Evolutionary conservation across 2,888 invertebrate species (phyloP).

Genomic region (Amphipyra berbera): DNA sequence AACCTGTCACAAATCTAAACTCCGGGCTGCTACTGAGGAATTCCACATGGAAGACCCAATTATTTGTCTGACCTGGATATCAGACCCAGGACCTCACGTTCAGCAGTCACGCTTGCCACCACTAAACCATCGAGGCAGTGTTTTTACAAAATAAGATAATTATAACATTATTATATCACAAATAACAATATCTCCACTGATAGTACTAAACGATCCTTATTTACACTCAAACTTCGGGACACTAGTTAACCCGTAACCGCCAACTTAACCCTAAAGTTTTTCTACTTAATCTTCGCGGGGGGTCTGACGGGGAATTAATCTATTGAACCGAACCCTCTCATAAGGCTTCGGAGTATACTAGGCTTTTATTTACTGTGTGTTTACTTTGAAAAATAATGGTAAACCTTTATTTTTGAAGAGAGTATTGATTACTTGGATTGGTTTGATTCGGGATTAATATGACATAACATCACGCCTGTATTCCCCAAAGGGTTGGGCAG

Average conservation of each 20-base stretch:
- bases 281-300: constrained; percentile 59
- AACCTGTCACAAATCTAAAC: too few species aligned
- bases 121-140: too few species aligned
- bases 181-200: constrained; percentile 17
- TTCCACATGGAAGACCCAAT: too few species aligned
- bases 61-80: too few species aligned
- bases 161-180: neutral
- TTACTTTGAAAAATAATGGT: constrained; percentile 12
- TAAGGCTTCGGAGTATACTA: constrained; percentile 46
- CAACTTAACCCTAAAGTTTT: constrained; percentile 61
- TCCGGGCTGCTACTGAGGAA: too few species aligned
- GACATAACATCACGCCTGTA: too few species aligned
- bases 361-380: constrained; percentile 16
- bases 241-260: constrained; percentile 52
- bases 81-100: too few species aligned
- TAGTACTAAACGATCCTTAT: constrained; percentile 40
- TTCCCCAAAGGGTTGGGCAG: too few species aligned
- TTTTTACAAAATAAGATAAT: neutral
- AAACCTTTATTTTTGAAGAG: neutral
- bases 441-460: too few species aligned
- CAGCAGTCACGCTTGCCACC: too few species aligned
- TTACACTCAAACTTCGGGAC: constrained; percentile 45
- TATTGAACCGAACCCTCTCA: constrained; percentile 48
- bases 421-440: neutral
- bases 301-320: constrained; percentile 59